A percentile compares a stretch with the other conserved stretches of the same genome.
These are phyloP conservation scores for Drosophila lutescens DNA, from an alignment of 2,888 invertebrate genomes.

Conservation along the genomic window DNA sequence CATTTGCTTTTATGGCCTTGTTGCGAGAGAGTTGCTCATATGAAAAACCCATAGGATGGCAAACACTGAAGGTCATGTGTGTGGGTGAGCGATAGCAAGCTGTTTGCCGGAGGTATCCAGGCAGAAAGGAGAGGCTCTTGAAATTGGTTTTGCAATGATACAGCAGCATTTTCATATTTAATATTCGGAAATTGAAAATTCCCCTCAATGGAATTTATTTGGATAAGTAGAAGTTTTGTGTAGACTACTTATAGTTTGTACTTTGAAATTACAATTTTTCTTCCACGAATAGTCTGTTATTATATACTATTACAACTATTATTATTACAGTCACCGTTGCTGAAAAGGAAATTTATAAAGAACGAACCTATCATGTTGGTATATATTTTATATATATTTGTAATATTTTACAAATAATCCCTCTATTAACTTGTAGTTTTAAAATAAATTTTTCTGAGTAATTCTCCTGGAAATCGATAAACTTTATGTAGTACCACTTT, in stretches of 20 bases:
- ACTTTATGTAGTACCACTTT: background rate
- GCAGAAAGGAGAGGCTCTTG: slow-evolving; percentile 30
- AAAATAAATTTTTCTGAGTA: too few relatives aligned
- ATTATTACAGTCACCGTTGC: too few relatives aligned
- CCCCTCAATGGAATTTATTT: background rate
- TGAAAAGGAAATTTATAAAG: too few relatives aligned
- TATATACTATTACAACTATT: too few relatives aligned
- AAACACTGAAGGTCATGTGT: slow-evolving; percentile 46
- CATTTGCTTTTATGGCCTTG: slow-evolving; percentile 44
- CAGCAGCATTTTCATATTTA: slow-evolving; percentile 21
- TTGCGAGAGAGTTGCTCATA: slow-evolving; percentile 25
- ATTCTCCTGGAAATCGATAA: background rate
- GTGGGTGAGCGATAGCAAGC: slow-evolving; percentile 9
- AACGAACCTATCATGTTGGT: too few relatives aligned
- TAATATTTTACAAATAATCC: too few relatives aligned
- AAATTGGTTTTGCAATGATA: slow-evolving; percentile 20
- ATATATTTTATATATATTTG: too few relatives aligned
- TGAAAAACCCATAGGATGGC: slow-evolving; percentile 21
- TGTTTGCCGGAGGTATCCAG: slow-evolving; percentile 21
- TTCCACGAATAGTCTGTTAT: too few relatives aligned
- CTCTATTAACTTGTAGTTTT: too few relatives aligned
- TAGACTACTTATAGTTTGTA: background rate
- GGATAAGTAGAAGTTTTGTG: too few relatives aligned
- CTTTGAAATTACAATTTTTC: too few relatives aligned
- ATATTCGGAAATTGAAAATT: slow-evolving; percentile 16